Conservation (phyloP, 30 jellyfish, hydroid and myxozoan genomes). For the Aurelia sp. region DNA sequence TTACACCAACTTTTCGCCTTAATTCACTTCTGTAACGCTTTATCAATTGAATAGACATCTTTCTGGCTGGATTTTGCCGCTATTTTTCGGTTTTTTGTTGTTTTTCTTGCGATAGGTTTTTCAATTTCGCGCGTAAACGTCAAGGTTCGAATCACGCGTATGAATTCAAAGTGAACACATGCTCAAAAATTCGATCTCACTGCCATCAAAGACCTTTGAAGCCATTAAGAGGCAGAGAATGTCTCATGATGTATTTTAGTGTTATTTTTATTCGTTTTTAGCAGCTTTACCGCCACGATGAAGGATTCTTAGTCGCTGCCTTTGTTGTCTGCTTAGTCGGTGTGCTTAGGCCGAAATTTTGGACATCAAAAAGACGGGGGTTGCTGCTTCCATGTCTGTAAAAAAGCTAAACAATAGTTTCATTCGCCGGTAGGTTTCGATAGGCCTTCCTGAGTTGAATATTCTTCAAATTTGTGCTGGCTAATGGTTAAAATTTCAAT, state of each 20-base stretch:
- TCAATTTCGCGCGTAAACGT: slow-evolving; percentile 83
- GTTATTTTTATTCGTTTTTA: too few relatives aligned
- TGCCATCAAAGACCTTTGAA: background rate
- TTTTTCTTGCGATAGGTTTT: slow-evolving; percentile 3
- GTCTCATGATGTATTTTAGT: too few relatives aligned
- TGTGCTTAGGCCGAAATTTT: slow-evolving; percentile 31
- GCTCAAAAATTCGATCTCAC: slow-evolving; percentile 58
- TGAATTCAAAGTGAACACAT: slow-evolving; percentile 49
- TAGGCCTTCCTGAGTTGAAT: too few relatives aligned
- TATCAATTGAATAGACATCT: background rate
- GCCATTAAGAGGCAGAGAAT: too few relatives aligned
- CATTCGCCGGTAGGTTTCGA: too few relatives aligned
- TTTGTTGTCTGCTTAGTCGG: background rate
- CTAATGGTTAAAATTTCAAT: too few relatives aligned
- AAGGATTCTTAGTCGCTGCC: background rate
- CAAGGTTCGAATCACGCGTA: slow-evolving; percentile 44
- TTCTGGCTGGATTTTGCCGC: background rate
- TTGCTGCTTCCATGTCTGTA: background rate
- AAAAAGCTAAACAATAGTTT: too few relatives aligned
- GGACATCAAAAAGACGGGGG: slow-evolving; percentile 6
- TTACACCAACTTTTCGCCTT: too few relatives aligned
- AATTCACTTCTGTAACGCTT: background rate
- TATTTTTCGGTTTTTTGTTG: background rate
- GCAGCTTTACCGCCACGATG: too few relatives aligned
- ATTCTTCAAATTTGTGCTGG: too few relatives aligned